Conservation (phyloP, 2,797 vertebrate species). For the Enteromius treurensis region DNA sequence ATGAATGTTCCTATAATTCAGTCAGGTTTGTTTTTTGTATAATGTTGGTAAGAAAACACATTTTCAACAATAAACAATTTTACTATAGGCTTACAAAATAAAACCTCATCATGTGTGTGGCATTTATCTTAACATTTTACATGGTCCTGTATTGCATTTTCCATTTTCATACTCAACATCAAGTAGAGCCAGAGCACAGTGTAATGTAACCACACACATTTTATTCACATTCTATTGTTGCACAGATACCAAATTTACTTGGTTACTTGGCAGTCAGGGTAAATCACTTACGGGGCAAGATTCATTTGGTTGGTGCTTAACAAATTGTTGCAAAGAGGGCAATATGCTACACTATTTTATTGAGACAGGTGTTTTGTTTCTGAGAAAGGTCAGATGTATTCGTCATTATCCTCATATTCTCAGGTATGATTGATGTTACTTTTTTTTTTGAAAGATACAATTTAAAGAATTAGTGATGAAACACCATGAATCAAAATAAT, state of each 20-base stretch:
- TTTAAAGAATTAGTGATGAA: background rate
- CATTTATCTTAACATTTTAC: background rate
- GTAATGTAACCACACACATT: conserved; percentile 14
- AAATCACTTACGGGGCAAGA: background rate
- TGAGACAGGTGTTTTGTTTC: conserved; percentile 26
- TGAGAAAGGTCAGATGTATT: conserved; percentile 20
- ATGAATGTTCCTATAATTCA: background rate
- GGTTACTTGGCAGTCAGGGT: background rate
- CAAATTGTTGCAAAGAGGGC: background rate
- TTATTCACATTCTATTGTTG: conserved; percentile 32
- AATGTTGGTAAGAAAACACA: background rate
- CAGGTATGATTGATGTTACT: conserved; percentile 45
- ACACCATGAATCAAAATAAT: background rate
- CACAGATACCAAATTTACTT: conserved; percentile 37
- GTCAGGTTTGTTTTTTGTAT: background rate
- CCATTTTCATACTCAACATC: background rate
- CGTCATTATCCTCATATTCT: background rate
- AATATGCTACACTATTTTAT: conserved; percentile 38
- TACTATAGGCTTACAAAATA: background rate
- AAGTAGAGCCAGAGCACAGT: background rate
- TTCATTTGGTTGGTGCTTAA: background rate
- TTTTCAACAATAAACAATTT: background rate
- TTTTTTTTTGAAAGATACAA: too few species aligned
- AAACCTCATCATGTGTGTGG: background rate
- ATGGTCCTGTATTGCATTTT: background rate